Evolutionary conservation across 2,113 vertebrate species (phyloP).

Genomic region (Forbesichthys agassizii): DNA sequence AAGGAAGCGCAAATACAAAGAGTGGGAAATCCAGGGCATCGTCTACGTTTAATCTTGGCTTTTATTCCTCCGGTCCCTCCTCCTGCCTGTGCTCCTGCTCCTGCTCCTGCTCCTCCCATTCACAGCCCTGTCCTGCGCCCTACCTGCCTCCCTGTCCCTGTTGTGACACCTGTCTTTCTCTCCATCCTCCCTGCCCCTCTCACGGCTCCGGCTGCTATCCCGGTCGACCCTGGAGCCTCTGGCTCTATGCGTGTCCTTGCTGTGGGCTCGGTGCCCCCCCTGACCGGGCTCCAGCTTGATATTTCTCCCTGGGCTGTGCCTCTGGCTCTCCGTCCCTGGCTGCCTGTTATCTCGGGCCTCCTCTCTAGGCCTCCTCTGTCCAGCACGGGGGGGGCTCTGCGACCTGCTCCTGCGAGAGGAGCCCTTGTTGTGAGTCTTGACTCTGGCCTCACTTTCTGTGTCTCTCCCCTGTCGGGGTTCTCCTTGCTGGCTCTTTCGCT

Average conservation of each 20-base stretch:
- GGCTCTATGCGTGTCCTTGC: conserved; percentile 56
- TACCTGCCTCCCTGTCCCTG: conserved; percentile 52
- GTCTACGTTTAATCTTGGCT: conserved; percentile 42
- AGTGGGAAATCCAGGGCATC: conserved; percentile 32
- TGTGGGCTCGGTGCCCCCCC: conserved; percentile 57
- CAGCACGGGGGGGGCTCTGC: conserved; percentile 52
- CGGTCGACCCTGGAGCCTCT: conserved; percentile 42
- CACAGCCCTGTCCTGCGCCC: conserved; percentile 58
- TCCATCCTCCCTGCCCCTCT: conserved; percentile 16
- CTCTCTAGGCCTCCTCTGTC: conserved; percentile 54
- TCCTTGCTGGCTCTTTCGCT: conserved; percentile 80
- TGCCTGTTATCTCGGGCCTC: conserved; percentile 56
- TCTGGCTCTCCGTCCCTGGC: conserved; percentile 62
- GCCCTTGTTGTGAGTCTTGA: conserved; percentile 73
- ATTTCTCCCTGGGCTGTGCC: conserved; percentile 56
- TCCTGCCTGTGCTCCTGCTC: conserved; percentile 24
- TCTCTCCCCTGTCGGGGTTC: conserved; percentile 78
- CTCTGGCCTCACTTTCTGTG: conserved; percentile 71
- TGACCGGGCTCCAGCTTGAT: conserved; percentile 61
- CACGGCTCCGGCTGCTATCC: conserved; percentile 46
- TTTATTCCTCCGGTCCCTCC: conserved; percentile 1
- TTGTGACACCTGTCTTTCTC: conserved; percentile 59
- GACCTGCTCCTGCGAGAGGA: conserved; percentile 72
- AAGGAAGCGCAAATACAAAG: background rate
- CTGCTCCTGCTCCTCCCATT: conserved; percentile 71